Evolutionary conservation across 1,140 invertebrate genomes (phyloP).

Genomic region (Druon quercuslanigerum): DNA sequence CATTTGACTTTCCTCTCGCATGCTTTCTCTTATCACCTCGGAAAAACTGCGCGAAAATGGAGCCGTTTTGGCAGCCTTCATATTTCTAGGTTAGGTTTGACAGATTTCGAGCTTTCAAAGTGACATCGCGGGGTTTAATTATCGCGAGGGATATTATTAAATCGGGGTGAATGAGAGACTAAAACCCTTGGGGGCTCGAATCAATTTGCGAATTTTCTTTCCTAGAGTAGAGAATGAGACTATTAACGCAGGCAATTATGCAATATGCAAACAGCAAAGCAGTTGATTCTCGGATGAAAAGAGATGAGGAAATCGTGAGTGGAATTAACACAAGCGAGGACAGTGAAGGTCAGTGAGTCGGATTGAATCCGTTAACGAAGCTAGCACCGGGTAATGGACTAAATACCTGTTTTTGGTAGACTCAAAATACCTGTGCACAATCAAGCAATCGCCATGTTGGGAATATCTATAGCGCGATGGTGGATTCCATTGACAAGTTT

Average conservation of each 20-base stretch:
- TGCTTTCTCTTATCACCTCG: not conserved
- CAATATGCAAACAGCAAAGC: conserved; percentile 10
- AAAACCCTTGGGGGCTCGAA: not conserved
- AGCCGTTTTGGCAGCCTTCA: conserved; percentile 4
- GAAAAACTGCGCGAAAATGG: conserved; percentile 19
- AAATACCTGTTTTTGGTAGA: conserved; percentile 36
- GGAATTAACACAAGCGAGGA: not conserved
- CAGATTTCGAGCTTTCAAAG: not conserved
- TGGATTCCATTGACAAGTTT: conserved; percentile 29
- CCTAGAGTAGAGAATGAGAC: not conserved
- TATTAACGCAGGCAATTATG: conserved; percentile 27
- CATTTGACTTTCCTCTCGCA: too few species aligned
- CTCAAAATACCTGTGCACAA: conserved; percentile 30
- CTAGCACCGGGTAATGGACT: not conserved
- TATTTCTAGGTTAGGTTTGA: conserved; percentile 21
- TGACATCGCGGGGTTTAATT: too few species aligned
- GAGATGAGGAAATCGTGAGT: conserved; percentile 8
- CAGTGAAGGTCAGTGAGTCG: conserved; percentile 1
- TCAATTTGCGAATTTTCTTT: not conserved
- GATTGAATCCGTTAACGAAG: not conserved
- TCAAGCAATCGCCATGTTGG: conserved; percentile 55
- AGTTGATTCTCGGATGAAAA: not conserved
- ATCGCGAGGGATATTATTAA: too few species aligned
- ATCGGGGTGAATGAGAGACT: not conserved
- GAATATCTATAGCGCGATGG: conserved; percentile 34